A percentile compares a stretch with the other conserved stretches of the same genome.
phyloP scores from a whole-genome alignment of 2,888 invertebrate species.

The Catocala fraxini region DNA sequence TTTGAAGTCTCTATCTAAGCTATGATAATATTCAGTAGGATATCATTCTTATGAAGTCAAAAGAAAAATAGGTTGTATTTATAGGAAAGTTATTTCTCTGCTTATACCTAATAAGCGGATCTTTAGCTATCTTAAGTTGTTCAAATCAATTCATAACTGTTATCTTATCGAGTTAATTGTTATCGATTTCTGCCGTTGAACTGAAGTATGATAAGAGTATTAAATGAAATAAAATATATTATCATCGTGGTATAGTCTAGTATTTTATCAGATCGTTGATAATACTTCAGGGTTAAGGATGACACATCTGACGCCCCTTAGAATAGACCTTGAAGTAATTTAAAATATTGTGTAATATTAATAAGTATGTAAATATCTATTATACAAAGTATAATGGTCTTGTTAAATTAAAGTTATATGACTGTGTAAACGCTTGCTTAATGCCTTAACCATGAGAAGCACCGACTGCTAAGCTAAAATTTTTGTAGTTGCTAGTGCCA shows the following conservation, averaged over 20 bases:
- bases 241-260: background rate
- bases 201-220: background rate
- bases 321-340: background rate
- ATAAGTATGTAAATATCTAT: background rate
- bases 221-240: background rate
- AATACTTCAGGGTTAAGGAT: background rate
- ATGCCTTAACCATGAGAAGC: no score
- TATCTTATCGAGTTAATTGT: conserved; percentile 4
- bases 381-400: no score
- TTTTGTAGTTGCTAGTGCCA: no score
- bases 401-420: no score
- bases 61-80: conserved; percentile 9
- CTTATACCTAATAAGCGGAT: background rate
- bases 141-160: conserved; percentile 1
- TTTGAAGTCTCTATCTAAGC: background rate
- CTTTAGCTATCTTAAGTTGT: background rate
- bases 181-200: background rate
- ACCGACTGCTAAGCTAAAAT: no score
- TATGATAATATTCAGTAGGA: conserved; percentile 5
- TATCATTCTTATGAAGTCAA: conserved; percentile 3
- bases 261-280: no score
- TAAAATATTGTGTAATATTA: background rate
- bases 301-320: background rate
- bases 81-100: background rate
- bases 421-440: no score